A percentile compares a stretch with the other conserved stretches of the same genome.
Evolutionary conservation across 2,113 vertebrate genomes (phyloP).

Genomic region (Gasterosteus aculeatus): DNA sequence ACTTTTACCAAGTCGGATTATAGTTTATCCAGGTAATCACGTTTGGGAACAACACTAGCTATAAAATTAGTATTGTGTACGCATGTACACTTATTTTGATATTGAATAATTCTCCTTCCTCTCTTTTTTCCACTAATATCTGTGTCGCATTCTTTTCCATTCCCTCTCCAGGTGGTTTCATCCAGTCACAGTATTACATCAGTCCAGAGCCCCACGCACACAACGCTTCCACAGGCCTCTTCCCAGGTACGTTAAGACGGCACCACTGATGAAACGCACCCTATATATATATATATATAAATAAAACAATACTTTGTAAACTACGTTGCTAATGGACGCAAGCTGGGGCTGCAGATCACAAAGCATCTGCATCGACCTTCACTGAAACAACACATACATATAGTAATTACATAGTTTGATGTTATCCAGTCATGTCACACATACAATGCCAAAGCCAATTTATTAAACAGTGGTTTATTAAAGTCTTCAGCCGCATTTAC

Average conservation of each 20-base stretch:
- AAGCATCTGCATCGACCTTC: neutral
- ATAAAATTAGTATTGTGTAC: neutral
- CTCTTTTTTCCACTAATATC: neutral
- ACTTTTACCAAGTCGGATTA: neutral
- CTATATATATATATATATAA: neutral
- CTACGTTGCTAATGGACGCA: neutral
- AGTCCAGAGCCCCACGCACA: constrained; percentile 74
- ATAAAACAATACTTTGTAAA: neutral
- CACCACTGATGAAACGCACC: neutral
- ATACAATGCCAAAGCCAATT: neutral
- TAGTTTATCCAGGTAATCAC: constrained; percentile 7
- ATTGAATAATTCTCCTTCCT: neutral
- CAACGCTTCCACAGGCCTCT: constrained; percentile 52
- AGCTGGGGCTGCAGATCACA: neutral
- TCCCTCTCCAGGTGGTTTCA: constrained; percentile 54
- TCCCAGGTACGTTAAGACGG: constrained; percentile 69
- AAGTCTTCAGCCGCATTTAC: neutral
- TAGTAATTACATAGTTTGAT: neutral
- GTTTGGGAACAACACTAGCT: neutral
- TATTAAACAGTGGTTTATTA: neutral
- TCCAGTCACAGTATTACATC: constrained; percentile 66
- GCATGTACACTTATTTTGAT: neutral
- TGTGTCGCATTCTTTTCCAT: neutral
- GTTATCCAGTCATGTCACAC: neutral
- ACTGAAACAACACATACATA: constrained; percentile 2